Percentiles rank a stretch among this genome's conserved stretches.
Conservation (phyloP, 2,888 invertebrate species). For the Cephonodes hylas region DNA sequence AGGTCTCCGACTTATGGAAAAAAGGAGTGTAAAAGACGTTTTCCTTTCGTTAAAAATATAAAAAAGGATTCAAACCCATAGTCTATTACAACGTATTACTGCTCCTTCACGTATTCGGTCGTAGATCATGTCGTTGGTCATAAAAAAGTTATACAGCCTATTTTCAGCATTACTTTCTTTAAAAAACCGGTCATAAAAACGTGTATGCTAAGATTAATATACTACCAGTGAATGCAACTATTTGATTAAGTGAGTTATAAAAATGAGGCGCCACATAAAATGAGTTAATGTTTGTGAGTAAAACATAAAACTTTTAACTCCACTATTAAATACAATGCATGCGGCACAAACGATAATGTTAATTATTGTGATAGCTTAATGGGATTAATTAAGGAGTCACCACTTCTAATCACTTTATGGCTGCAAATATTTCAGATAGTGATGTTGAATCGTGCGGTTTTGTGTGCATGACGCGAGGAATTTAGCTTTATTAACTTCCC, state of each 20-base stretch:
- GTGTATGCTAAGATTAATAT: background rate
- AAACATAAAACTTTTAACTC: background rate
- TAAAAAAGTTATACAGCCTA: no score
- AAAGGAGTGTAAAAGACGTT: no score
- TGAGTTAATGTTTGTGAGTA: background rate
- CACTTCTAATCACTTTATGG: background rate
- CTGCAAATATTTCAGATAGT: background rate
- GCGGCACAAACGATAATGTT: background rate
- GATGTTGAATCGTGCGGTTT: background rate
- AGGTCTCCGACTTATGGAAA: no score
- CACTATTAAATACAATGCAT: background rate
- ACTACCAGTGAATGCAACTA: background rate
- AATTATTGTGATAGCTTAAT: slow-evolving; percentile 1
- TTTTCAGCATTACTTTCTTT: no score
- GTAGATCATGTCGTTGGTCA: no score
- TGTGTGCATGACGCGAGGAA: background rate
- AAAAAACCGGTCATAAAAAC: no score
- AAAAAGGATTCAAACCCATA: no score
- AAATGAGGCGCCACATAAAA: background rate
- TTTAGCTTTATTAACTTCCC: background rate
- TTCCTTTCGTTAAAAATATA: no score
- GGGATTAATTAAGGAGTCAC: background rate
- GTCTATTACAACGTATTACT: no score
- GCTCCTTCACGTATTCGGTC: no score
- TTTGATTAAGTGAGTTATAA: background rate